Evolutionary conservation across 2,797 vertebrate genomes (phyloP), one percentile per base, ranked within the genome.

Genomic region (Rallus crepitans): DNA sequence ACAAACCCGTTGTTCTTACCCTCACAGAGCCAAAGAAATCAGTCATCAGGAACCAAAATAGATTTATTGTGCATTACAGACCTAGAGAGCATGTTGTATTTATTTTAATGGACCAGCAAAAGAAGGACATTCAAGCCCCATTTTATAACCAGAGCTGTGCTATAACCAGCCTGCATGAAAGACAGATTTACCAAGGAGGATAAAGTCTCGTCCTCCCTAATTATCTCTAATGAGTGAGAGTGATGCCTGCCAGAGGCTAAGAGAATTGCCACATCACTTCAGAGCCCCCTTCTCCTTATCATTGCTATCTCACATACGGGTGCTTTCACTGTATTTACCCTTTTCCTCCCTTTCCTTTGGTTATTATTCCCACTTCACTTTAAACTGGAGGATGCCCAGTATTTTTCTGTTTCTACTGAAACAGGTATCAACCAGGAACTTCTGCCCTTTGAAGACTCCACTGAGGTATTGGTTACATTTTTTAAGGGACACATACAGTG

Each of bases 21-120:
- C 87, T 89, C 35, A 0, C 60, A 61, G 88, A 91, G 81, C 86
- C 79, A 87, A 91, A 90, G 78, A 90, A 92, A 94, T 89, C 86
- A 94, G 81, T 90, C 95, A 90, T 55, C 85, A 73, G 60, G 66
- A 92, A 84, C 92, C 61, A 91, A 89, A 89, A 92, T 87, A 92
- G 87, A 89, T 77, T 82, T 73, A 90, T 90, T 90, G 81, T 96
- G 61, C 57, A 63, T 83, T 81, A 78, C 75, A 87, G 64, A 60
- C 73, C 60, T 70, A 85, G 42, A 87, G 73, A 94, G 45, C 24
- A 77, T 71, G 25, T 69, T 93, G 21, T 71, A 80, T 91, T 94
- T 93, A 57, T 93, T 95, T 93, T 89, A 80, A 94, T 15, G 88
- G 83, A 64, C 70, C 48, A 47, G 53, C 18, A 64, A 91, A 85